phyloP scores from a whole-genome alignment of 2,113 vertebrate species.

The Odocoileus virginianus region DNA sequence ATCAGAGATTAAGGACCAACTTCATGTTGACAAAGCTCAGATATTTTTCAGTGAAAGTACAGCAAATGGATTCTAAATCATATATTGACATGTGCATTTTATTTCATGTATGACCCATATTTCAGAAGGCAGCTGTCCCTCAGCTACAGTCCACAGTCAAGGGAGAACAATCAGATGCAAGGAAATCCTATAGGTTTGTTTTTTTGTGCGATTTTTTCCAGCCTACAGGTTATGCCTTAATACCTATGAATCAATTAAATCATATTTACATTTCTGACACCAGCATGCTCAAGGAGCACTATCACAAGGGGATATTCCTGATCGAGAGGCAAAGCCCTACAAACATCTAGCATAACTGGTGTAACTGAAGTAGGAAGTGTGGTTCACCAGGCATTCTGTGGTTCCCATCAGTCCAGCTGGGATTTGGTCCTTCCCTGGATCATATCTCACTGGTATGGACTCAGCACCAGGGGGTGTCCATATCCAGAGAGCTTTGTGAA shows the following conservation, averaged over 20 bases:
- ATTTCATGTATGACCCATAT: not conserved
- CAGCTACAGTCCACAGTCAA: not conserved
- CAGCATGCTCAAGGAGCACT: not conserved
- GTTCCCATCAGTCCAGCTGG: not conserved
- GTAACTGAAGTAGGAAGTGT: not conserved
- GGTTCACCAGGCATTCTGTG: not conserved
- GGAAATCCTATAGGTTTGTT: not conserved
- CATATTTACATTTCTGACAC: not conserved
- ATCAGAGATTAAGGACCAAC: conserved; percentile 14
- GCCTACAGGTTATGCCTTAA: not conserved
- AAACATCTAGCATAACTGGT: not conserved
- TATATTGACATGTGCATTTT: not conserved
- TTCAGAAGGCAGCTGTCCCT: not conserved
- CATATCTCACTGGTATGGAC: not conserved
- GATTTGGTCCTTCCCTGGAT: not conserved
- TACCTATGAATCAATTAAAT: conserved; percentile 45
- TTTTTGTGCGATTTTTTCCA: not conserved
- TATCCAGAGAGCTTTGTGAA: not conserved
- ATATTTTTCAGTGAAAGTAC: not conserved
- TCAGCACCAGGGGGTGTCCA: not conserved
- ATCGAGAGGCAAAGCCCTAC: not conserved
- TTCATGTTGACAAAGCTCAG: not conserved
- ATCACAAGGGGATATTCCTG: conserved; percentile 9
- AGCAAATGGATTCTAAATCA: conserved; percentile 2
- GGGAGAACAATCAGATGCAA: not conserved